phyloP scores from a whole-genome alignment of 1,140 invertebrate genomes.

The Megathymus violae region DNA sequence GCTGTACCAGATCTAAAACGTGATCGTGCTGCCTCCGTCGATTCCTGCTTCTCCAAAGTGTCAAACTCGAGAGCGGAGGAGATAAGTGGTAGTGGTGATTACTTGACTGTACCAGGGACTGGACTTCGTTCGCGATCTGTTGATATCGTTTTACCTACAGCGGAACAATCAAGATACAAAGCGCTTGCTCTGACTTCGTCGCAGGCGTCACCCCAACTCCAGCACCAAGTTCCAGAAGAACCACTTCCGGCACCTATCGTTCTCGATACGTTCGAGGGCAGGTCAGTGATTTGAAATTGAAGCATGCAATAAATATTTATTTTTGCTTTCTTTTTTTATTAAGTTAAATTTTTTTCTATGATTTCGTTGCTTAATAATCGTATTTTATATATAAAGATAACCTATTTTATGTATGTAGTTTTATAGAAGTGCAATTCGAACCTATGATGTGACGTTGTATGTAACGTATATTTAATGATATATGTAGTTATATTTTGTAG shows the following conservation, averaged over 20 bases:
- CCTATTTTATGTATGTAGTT: too few species aligned
- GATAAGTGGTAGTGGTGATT: constrained; percentile 85
- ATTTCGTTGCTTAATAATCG: neutral
- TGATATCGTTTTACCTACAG: constrained; percentile 95
- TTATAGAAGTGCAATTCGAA: too few species aligned
- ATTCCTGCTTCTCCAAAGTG: constrained; percentile 91
- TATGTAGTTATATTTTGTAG: too few species aligned
- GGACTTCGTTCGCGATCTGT: constrained; percentile 93
- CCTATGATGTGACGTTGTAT: too few species aligned
- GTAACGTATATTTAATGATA: too few species aligned
- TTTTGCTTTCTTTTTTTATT: neutral
- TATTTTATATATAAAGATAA: too few species aligned
- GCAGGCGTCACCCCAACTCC: constrained; percentile 62
- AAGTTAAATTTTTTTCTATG: neutral
- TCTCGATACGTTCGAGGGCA: constrained; percentile 52
- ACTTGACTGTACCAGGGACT: constrained; percentile 86
- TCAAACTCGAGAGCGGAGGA: constrained; percentile 88
- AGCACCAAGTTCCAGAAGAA: constrained; percentile 47
- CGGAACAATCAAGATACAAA: constrained; percentile 92
- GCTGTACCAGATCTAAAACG: constrained; percentile 92
- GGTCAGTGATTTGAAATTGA: constrained; percentile 57
- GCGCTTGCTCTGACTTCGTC: constrained; percentile 86
- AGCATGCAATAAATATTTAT: constrained; percentile 15
- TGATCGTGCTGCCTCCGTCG: constrained; percentile 92
- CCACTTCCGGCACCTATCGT: constrained; percentile 40